phyloP scores from a whole-genome alignment of 2,888 invertebrate genomes.

The Agrilus biguttatus region DNA sequence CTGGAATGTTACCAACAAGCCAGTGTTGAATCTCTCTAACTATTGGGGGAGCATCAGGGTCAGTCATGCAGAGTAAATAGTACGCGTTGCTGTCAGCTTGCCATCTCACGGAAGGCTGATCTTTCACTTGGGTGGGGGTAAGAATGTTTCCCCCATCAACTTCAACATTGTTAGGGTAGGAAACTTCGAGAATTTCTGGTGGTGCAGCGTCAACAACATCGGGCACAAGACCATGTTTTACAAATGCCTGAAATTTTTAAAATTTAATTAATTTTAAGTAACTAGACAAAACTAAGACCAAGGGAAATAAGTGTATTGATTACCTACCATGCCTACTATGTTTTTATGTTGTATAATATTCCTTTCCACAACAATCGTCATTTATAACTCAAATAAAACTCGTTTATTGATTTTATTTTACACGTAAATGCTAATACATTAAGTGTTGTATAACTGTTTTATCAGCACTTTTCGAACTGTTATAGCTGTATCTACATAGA shows the following conservation, averaged over 20 bases:
- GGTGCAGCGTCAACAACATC: constrained; percentile 52
- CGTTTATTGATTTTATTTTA: too few species aligned
- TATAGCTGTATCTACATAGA: too few species aligned
- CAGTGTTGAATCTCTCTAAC: constrained; percentile 65
- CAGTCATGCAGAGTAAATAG: constrained; percentile 50
- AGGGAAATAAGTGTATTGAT: too few species aligned
- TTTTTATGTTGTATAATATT: too few species aligned
- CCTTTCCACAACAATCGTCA: too few species aligned
- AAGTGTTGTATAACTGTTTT: too few species aligned
- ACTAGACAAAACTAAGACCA: too few species aligned
- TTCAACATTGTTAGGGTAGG: constrained; percentile 32
- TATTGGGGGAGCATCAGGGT: constrained; percentile 68
- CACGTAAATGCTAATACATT: too few species aligned
- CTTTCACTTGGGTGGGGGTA: constrained; percentile 59
- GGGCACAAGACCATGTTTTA: constrained; percentile 44
- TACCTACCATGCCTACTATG: too few species aligned
- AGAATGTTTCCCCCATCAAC: constrained; percentile 50
- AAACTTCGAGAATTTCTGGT: constrained; percentile 33
- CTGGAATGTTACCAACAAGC: constrained; percentile 61
- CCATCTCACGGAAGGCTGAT: constrained; percentile 52
- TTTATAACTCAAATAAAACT: too few species aligned
- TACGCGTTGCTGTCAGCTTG: constrained; percentile 39
- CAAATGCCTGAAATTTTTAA: constrained; percentile 6
- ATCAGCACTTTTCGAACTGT: too few species aligned
- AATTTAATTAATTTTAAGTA: too few species aligned